A percentile compares a stretch with the other conserved stretches of the same genome.
Evolutionary conservation across 37 sponge, comb jelly and placozoan species (phyloP).

Genomic region (Axinella damicornis): DNA sequence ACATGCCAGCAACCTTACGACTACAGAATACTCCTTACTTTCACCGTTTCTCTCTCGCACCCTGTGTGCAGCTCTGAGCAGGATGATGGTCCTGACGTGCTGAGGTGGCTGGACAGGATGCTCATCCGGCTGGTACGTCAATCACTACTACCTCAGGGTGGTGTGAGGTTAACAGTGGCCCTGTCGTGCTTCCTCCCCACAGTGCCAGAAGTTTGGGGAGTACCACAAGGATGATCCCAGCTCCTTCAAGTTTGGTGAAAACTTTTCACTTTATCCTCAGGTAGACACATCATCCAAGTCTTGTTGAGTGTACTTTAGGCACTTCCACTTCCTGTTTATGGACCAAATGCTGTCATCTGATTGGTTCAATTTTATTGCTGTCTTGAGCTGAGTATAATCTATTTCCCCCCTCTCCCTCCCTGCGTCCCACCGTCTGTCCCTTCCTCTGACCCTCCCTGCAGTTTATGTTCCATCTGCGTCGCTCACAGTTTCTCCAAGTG

Average conservation of each 20-base stretch:
- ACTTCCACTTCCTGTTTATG: too few relatives aligned
- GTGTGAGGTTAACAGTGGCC: neutral
- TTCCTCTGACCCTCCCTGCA: constrained; percentile 27
- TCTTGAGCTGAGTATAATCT: neutral
- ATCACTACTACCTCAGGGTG: neutral
- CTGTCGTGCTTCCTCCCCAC: neutral
- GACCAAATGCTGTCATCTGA: too few relatives aligned
- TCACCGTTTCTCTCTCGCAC: neutral
- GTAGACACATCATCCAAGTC: too few relatives aligned
- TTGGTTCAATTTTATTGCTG: neutral
- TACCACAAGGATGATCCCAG: constrained; percentile 92
- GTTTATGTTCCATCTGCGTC: constrained; percentile 99
- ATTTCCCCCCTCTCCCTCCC: neutral
- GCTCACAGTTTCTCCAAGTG: constrained; percentile 98
- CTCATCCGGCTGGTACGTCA: constrained; percentile 88
- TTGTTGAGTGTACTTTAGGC: too few relatives aligned
- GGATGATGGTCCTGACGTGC: constrained; percentile 98
- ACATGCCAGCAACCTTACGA: neutral
- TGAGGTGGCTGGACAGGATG: constrained; percentile 98
- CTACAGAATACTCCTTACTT: neutral
- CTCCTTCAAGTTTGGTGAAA: constrained; percentile 94
- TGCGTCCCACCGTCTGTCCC: neutral
- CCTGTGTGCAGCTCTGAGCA: constrained; percentile 70
- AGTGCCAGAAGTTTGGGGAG: constrained; percentile 99
- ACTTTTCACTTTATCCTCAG: constrained; percentile 98